Evolutionary conservation across 2,113 vertebrate species (phyloP).

Genomic region (Atrichornis clamosus): DNA sequence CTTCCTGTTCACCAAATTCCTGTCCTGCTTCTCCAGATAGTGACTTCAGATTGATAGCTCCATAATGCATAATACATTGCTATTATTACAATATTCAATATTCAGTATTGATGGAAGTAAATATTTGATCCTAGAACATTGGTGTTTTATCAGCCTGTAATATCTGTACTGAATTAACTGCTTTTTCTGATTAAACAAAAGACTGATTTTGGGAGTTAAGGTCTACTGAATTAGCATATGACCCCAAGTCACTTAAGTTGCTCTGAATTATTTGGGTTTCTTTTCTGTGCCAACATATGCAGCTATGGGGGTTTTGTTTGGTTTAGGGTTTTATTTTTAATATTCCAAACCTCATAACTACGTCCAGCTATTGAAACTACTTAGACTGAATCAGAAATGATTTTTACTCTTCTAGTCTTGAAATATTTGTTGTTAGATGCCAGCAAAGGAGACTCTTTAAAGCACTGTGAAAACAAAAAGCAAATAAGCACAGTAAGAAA

Average conservation of each 20-base stretch:
- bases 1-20: neutral
- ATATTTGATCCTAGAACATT: neutral
- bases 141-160: neutral
- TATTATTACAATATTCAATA: neutral
- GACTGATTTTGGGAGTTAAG: neutral
- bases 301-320: neutral
- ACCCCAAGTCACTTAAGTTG: neutral
- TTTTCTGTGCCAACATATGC: neutral
- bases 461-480: neutral
- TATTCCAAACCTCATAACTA: neutral
- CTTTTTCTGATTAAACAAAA: neutral
- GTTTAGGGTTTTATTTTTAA: neutral
- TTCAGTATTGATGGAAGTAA: neutral
- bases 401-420: neutral
- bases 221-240: neutral
- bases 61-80: neutral
- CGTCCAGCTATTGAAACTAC: neutral
- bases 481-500: neutral
- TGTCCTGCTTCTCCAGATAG: neutral
- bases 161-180: neutral
- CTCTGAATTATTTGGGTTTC: neutral
- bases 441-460: neutral
- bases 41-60: neutral
- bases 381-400: neutral
- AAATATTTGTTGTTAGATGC: slow-evolving; percentile 10